Conservation (phyloP, 2,888 invertebrate genomes). For the Calameuta idolon region DNA sequence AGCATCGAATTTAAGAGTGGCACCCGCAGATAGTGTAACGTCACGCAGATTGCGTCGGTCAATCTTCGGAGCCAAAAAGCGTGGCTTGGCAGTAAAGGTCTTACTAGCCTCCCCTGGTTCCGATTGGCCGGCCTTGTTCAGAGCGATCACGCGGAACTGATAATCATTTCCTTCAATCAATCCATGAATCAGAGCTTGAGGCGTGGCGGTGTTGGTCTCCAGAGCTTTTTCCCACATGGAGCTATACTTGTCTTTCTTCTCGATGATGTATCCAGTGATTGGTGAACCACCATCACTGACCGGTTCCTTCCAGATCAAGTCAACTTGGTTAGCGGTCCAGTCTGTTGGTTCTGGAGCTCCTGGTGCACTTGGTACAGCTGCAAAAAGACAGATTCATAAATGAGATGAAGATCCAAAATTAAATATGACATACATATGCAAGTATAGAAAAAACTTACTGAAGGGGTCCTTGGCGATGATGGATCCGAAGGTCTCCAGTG, state of each 20-base stretch:
- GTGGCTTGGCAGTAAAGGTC: conserved; percentile 86
- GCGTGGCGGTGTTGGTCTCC: conserved; percentile 81
- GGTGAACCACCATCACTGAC: conserved; percentile 93
- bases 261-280: conserved; percentile 91
- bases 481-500: conserved; percentile 91
- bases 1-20: conserved; percentile 93
- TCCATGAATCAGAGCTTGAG: conserved; percentile 86
- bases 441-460: conserved; percentile 73
- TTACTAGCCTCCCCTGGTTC: conserved; percentile 91
- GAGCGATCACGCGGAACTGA: conserved; percentile 94
- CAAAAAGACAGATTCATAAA: conserved; percentile 31
- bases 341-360: conserved; percentile 91
- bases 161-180: conserved; percentile 96
- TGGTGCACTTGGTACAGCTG: conserved; percentile 88
- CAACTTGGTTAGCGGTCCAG: conserved; percentile 93
- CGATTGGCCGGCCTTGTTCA: conserved; percentile 95
- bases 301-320: conserved; percentile 91
- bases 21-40: conserved; percentile 90
- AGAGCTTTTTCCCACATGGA: conserved; percentile 93
- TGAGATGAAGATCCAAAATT: conserved; percentile 16
- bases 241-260: conserved; percentile 93
- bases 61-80: conserved; percentile 93
- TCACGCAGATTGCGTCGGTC: conserved; percentile 92
- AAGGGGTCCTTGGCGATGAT: conserved; percentile 96
- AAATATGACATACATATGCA: neutral